Conservation (phyloP, 2,888 invertebrate species). For the Fragum whitleyi region DNA sequence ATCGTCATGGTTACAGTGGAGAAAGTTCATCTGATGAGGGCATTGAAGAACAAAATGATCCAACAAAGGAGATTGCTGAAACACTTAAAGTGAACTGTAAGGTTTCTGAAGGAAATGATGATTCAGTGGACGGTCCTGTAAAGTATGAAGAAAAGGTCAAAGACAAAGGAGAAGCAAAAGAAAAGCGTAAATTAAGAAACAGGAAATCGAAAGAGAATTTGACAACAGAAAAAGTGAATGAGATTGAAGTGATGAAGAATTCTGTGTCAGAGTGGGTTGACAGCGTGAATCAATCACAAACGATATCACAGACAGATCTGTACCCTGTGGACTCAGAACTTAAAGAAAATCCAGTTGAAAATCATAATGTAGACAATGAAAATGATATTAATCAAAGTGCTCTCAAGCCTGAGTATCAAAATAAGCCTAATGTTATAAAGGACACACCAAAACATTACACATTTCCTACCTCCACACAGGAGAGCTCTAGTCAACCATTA, state of each 20-base stretch:
- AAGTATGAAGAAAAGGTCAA: neutral
- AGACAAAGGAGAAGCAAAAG: slow-evolving; percentile 21
- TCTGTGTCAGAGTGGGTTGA: slow-evolving; percentile 65
- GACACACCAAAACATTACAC: slow-evolving; percentile 3
- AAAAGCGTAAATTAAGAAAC: slow-evolving; percentile 40
- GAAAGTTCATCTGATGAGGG: slow-evolving; percentile 63
- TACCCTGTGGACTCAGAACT: neutral
- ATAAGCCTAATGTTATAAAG: slow-evolving; percentile 28
- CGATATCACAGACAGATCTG: slow-evolving; percentile 45
- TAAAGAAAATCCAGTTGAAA: slow-evolving; percentile 3
- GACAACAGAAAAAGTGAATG: slow-evolving; percentile 64
- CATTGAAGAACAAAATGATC: slow-evolving; percentile 39
- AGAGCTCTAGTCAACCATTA: slow-evolving; percentile 3
- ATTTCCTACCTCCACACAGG: slow-evolving; percentile 6
- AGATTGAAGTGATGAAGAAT: slow-evolving; percentile 61
- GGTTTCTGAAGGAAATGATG: slow-evolving; percentile 6
- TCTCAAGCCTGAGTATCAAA: slow-evolving; percentile 55
- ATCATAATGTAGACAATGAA: neutral
- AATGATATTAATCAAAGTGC: slow-evolving; percentile 16
- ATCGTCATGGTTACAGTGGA: slow-evolving; percentile 64
- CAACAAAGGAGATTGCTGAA: slow-evolving; percentile 31
- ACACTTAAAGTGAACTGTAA: slow-evolving; percentile 42
- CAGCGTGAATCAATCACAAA: slow-evolving; percentile 52
- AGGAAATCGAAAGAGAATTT: slow-evolving; percentile 59
- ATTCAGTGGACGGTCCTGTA: neutral